These are phyloP conservation scores for Mactra quadrangularis DNA, from an alignment of 1,140 invertebrate species.

Conservation along the genomic window DNA sequence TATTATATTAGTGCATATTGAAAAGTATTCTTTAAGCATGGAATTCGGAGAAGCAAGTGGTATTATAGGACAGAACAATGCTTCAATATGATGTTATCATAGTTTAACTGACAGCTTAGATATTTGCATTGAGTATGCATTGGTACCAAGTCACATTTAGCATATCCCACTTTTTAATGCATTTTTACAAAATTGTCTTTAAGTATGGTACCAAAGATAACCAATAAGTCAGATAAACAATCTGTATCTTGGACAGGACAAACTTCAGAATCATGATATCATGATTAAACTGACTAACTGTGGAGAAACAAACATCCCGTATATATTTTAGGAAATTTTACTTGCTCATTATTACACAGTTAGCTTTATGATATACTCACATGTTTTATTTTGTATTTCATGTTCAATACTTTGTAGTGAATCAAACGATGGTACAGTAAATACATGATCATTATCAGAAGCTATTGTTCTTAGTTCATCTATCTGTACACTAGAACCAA, in stretches of 20 bases:
- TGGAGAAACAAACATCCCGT: not conserved
- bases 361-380: not conserved
- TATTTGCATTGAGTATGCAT: no score
- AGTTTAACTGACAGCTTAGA: no score
- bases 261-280: no score
- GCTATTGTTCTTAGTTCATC: slow-evolving; percentile 2
- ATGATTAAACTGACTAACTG: not conserved
- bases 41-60: no score
- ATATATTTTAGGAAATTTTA: not conserved
- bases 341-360: not conserved
- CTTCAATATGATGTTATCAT: no score
- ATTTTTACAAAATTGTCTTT: not conserved
- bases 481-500: not conserved
- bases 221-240: not conserved
- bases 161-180: no score
- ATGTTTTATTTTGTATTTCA: not conserved
- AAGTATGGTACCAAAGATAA: not conserved
- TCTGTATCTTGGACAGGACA: not conserved
- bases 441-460: slow-evolving; percentile 15
- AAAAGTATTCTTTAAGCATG: no score
- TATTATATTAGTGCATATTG: no score
- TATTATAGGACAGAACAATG: no score
- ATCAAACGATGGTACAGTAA: slow-evolving; percentile 24
- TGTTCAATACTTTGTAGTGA: not conserved
- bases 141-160: no score